A percentile compares a stretch with the other conserved stretches of the same genome.
phyloP scores from a whole-genome alignment of 2,113 vertebrate genomes.

The Pampusana beccarii region DNA sequence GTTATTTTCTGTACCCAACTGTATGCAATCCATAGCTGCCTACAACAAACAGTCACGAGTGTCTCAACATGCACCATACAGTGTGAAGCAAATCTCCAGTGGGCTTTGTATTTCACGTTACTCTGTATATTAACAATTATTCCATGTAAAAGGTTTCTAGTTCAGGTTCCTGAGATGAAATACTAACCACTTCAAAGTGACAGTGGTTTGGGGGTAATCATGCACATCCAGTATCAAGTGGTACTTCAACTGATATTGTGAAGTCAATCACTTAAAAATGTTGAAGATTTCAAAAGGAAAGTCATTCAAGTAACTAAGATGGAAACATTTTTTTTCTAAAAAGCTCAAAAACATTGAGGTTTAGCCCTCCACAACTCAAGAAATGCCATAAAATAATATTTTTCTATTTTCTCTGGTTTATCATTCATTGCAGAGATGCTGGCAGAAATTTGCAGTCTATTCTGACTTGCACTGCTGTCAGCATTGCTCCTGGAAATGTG shows the following conservation, averaged over 20 bases:
- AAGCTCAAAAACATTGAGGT: background rate
- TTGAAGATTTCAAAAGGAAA: background rate
- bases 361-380: background rate
- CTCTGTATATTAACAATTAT: background rate
- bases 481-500: background rate
- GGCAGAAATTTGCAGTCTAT: background rate
- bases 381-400: background rate
- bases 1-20: background rate
- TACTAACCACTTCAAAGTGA: background rate
- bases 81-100: background rate
- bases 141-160: background rate
- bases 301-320: background rate
- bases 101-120: background rate
- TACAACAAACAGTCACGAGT: background rate
- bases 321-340: background rate
- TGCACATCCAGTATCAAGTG: fast-evolving
- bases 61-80: background rate
- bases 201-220: background rate
- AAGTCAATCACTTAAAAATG: background rate
- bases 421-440: background rate
- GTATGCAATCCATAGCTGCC: background rate
- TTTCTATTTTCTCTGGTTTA: background rate
- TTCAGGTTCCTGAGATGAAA: background rate
- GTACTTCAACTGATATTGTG: background rate
- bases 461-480: background rate